These are phyloP conservation scores for Falco rusticolus DNA, from an alignment of 2,797 vertebrate genomes.

Conservation along the genomic window DNA sequence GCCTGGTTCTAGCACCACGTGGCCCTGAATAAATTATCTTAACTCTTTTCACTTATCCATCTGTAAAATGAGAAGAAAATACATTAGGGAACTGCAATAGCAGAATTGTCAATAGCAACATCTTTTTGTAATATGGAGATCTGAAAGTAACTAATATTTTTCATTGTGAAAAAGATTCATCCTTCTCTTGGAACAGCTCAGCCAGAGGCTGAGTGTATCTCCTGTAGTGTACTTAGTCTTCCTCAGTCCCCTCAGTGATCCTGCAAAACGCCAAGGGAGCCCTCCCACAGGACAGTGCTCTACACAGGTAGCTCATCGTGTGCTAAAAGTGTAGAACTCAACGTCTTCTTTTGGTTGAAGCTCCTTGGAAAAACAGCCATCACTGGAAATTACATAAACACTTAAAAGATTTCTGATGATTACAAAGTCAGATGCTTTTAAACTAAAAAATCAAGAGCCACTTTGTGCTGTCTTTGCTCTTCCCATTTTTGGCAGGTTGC, in stretches of 20 bases:
- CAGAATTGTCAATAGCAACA: background rate
- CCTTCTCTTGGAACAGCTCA: background rate
- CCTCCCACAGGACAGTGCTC: background rate
- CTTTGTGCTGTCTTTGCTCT: background rate
- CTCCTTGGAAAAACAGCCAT: background rate
- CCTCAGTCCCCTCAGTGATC: background rate
- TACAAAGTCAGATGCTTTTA: background rate
- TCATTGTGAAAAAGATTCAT: background rate
- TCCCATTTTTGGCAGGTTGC: background rate
- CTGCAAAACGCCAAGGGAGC: background rate
- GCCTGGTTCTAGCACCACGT: fast-evolving
- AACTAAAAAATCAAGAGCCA: background rate
- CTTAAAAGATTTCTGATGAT: background rate
- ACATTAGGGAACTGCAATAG: background rate
- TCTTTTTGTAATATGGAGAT: background rate
- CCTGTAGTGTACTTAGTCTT: background rate
- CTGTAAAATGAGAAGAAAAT: background rate
- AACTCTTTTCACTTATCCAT: background rate
- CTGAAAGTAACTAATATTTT: background rate
- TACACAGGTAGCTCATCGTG: background rate
- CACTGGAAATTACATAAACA: background rate
- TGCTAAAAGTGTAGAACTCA: background rate
- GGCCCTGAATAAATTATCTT: background rate
- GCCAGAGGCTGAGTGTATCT: background rate
- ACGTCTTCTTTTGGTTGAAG: background rate